Evolutionary conservation across 2,113 vertebrate genomes (phyloP).

Genomic region (Scartelaos histophorus): DNA sequence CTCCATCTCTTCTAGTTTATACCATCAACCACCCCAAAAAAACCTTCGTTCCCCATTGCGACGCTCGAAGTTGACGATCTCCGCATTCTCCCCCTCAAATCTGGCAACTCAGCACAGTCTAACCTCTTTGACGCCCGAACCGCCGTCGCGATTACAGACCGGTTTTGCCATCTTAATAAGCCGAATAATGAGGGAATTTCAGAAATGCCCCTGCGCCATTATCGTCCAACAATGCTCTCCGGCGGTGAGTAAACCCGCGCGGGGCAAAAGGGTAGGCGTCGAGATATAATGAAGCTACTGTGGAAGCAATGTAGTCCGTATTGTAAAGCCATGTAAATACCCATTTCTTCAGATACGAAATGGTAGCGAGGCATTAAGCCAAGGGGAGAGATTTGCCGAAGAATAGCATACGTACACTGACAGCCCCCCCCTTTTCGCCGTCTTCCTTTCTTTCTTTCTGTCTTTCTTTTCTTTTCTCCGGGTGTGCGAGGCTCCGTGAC

Average conservation of each 20-base stretch:
- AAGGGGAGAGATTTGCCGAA: conserved; percentile 90
- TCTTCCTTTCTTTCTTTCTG: background rate
- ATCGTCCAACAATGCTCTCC: conserved; percentile 97
- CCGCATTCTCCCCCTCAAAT: conserved; percentile 80
- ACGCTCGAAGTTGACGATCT: conserved; percentile 27
- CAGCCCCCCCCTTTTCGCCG: conserved; percentile 54
- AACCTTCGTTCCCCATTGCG: background rate
- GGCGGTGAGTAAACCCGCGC: conserved; percentile 89
- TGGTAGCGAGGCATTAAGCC: conserved; percentile 86
- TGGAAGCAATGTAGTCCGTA: conserved; percentile 93
- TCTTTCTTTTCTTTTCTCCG: conserved; percentile 13
- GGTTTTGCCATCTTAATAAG: conserved; percentile 96
- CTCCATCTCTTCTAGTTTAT: too few relatives aligned
- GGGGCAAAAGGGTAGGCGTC: conserved; percentile 93
- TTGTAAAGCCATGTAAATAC: conserved; percentile 96
- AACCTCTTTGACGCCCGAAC: conserved; percentile 81
- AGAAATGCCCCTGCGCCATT: conserved; percentile 96
- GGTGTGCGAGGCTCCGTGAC: conserved; percentile 72
- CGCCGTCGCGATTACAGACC: conserved; percentile 87
- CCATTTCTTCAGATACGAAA: conserved; percentile 92
- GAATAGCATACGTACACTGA: conserved; percentile 83
- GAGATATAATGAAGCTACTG: conserved; percentile 95
- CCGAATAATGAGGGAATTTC: conserved; percentile 99
- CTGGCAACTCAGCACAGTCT: conserved; percentile 81
- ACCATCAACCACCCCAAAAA: conserved; percentile 7